Conservation (phyloP, 2,113 vertebrate genomes). For the Neodon shergylaensis region DNA sequence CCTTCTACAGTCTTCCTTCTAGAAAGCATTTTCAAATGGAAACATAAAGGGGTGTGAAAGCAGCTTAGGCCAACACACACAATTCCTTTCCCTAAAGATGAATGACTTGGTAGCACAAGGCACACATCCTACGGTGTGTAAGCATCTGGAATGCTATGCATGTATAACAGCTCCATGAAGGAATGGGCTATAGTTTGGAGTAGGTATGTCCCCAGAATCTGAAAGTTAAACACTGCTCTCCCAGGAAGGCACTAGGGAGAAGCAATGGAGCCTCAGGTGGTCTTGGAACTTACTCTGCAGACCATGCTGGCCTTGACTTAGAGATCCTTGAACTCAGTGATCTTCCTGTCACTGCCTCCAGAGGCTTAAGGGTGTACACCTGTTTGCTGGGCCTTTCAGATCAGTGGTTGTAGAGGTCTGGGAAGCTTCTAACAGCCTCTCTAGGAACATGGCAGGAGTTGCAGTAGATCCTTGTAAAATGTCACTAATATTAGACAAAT, state of each 20-base stretch:
- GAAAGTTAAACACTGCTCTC: neutral
- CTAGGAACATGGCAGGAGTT: neutral
- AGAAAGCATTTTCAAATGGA: neutral
- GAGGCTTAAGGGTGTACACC: neutral
- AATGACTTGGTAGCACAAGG: neutral
- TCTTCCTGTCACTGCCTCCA: neutral
- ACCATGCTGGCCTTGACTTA: neutral
- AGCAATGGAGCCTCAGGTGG: neutral
- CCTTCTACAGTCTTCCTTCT: neutral
- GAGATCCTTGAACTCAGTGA: neutral
- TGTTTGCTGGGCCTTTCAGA: neutral
- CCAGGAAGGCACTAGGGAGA: neutral
- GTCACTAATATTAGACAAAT: neutral
- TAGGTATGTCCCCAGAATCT: no score
- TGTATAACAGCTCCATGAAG: neutral
- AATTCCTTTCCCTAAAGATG: neutral
- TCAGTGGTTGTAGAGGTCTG: no score
- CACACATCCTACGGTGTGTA: rapidly evolving
- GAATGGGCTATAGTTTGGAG: neutral
- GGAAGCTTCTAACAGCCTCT: neutral
- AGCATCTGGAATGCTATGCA: no score
- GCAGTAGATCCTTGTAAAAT: neutral
- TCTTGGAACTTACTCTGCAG: neutral
- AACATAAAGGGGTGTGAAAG: neutral
- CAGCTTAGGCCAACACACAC: neutral